These are phyloP conservation scores for Caenorhabditis panamensis DNA, from an alignment of 2,888 invertebrate genomes.

Conservation along the genomic window DNA sequence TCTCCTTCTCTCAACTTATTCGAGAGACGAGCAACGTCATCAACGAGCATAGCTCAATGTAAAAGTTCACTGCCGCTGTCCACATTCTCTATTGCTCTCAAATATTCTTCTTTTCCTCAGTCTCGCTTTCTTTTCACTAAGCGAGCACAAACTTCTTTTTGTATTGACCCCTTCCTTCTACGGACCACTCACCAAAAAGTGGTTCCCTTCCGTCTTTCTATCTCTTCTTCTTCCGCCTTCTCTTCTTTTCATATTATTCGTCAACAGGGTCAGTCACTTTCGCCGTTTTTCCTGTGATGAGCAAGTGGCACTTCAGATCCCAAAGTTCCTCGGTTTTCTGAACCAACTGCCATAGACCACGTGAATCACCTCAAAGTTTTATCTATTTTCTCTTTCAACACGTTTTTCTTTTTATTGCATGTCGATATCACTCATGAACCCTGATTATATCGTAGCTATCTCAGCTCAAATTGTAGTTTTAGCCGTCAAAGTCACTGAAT, in stretches of 20 bases:
- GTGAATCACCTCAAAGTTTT: background rate
- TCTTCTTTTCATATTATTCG: conserved; percentile 27
- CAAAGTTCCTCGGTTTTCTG: background rate
- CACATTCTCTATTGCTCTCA: conserved; percentile 24
- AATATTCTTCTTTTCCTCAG: conserved; percentile 26
- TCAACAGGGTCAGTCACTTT: conserved; percentile 13
- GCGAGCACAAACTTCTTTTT: conserved; percentile 52
- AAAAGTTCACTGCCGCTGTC: conserved; percentile 44
- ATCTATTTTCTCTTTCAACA: background rate
- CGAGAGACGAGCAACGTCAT: conserved; percentile 49
- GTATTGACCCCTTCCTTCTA: conserved; percentile 46
- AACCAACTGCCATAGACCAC: background rate
- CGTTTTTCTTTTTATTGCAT: background rate
- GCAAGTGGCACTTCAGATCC: background rate
- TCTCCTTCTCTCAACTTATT: conserved; percentile 47
- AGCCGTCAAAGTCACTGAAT: background rate
- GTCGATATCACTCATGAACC: too few species aligned
- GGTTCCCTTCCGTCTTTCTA: conserved; percentile 44
- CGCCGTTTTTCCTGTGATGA: background rate
- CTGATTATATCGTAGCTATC: too few species aligned
- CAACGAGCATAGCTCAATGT: conserved; percentile 54
- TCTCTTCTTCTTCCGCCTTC: background rate
- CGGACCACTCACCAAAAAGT: conserved; percentile 60
- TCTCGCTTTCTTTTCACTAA: conserved; percentile 19
- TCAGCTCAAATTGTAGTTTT: too few species aligned